Base-by-base conservation (phyloP, 1,140 invertebrate species). In the Limonius californicus region DNA sequence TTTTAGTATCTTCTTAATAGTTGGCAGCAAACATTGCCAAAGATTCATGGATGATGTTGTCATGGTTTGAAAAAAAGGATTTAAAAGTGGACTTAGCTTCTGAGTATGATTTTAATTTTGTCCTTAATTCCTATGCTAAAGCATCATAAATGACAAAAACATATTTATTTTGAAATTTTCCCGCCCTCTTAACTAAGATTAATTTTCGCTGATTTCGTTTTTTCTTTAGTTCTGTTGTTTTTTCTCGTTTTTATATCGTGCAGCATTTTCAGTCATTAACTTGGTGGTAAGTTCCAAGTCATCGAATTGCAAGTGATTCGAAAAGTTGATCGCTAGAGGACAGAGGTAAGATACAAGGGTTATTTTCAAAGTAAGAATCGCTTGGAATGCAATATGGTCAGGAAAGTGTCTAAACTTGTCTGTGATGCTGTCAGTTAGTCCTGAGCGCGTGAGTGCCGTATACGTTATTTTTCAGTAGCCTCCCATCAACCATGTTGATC, bases 201-300 rank as follows among this genome's bases (percentile, higher is more conserved):
- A 7, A 45, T 18, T 45, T 45, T 45, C 15, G 4, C 7, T 18
- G n/a, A 15, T 45, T 45, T 18, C 43, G 15, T 45, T 7, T 45
- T 45, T n/a, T 45, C 11, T 32, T 32, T 32, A 4, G 4, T 32
- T 32, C 11, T 32, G 27, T 32, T 32, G 27, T 32, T 32, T 32
- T 32, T 4, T 32, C 27, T 32, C 27, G 27, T 32, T 11, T 32
- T 32, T 32, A 32, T 32, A 32, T 58, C 12, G 32, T 23, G 0
- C 15, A 39, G 21, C 35, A 56, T 32, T 20, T 11, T 27, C 6
- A 18, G 32, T 9, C 18, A 61, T 55, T 8, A 61, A 12, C 11
- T 32, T 32, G 6, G 47, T 53, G 14, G 21, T 18, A 23, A 23
- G 58, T 18, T 60, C 27, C 8, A 60, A 54, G 7, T 56, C 43